Evolutionary conservation across 1,140 invertebrate species (phyloP).

Genomic region (Lordiphosa stackelbergi): DNA sequence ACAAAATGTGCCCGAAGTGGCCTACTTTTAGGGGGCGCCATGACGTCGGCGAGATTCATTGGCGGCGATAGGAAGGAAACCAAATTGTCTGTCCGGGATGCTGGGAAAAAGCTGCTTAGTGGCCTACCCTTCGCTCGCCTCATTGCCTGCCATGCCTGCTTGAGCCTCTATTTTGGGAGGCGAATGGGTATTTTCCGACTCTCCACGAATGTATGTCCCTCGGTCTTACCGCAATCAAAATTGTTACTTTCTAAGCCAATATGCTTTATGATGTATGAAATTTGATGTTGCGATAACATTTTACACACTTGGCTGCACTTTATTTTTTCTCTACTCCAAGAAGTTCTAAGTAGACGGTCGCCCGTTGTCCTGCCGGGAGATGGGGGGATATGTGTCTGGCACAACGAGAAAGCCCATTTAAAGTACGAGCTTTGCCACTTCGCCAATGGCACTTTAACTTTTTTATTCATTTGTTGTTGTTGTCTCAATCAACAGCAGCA

Average conservation of each 20-base stretch:
- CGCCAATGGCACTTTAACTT: slow-evolving; percentile 24
- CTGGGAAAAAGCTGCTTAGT: slow-evolving; percentile 52
- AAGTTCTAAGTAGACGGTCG: not conserved
- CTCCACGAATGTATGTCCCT: slow-evolving; percentile 35
- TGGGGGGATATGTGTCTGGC: slow-evolving; percentile 2
- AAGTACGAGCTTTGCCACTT: slow-evolving; percentile 27
- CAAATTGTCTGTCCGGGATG: slow-evolving; percentile 16
- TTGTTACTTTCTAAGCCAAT: slow-evolving; percentile 75
- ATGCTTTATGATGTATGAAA: slow-evolving; percentile 76
- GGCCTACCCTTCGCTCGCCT: slow-evolving; percentile 25
- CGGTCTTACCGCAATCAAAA: slow-evolving; percentile 71
- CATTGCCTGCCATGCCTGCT: slow-evolving; percentile 58
- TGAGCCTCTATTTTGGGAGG: slow-evolving; percentile 22
- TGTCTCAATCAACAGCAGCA: slow-evolving; percentile 47
- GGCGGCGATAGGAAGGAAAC: slow-evolving; percentile 44
- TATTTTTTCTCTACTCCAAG: slow-evolving; percentile 49
- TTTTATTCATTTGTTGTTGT: slow-evolving; percentile 3
- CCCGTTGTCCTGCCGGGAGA: not conserved
- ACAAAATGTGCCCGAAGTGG: slow-evolving; percentile 22
- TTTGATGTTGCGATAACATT: slow-evolving; percentile 76
- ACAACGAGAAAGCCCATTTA: slow-evolving; percentile 13
- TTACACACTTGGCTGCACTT: slow-evolving; percentile 68
- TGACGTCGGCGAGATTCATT: slow-evolving; percentile 55
- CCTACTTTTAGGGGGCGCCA: slow-evolving; percentile 45
- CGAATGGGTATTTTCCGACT: slow-evolving; percentile 36